Percentiles rank a stretch among this genome's conserved stretches.
These are phyloP conservation scores for Tauraco hartlaubi DNA, from an alignment of 2,797 vertebrate genomes.

Conservation along the genomic window DNA sequence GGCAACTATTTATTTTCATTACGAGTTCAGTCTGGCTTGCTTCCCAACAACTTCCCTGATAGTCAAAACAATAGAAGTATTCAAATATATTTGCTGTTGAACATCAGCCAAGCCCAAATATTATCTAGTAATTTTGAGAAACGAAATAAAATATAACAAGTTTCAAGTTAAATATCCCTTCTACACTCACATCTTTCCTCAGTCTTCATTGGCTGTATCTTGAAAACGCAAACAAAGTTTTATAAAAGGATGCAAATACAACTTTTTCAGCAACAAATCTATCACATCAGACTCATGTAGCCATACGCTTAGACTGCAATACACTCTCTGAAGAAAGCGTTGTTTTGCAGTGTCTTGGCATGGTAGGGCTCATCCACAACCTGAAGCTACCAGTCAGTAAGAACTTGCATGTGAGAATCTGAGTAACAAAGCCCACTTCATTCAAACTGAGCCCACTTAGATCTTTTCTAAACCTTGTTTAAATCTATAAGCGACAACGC, in stretches of 20 bases:
- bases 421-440: neutral
- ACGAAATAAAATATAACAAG: neutral
- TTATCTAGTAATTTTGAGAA: neutral
- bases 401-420: neutral
- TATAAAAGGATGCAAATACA: neutral
- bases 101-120: neutral
- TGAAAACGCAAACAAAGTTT: neutral
- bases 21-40: neutral
- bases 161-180: neutral
- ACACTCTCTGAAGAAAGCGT: neutral
- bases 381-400: neutral
- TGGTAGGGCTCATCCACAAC: neutral
- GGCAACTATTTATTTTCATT: neutral
- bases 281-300: neutral
- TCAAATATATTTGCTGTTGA: neutral
- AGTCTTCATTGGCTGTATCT: neutral
- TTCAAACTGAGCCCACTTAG: neutral
- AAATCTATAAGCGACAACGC: neutral
- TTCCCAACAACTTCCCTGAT: neutral
- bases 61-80: neutral
- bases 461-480: neutral
- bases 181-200: neutral
- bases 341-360: neutral
- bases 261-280: neutral
- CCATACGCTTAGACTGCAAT: neutral